phyloP scores from a whole-genome alignment of 2,797 vertebrate species.

The Luscinia megarhynchos region DNA sequence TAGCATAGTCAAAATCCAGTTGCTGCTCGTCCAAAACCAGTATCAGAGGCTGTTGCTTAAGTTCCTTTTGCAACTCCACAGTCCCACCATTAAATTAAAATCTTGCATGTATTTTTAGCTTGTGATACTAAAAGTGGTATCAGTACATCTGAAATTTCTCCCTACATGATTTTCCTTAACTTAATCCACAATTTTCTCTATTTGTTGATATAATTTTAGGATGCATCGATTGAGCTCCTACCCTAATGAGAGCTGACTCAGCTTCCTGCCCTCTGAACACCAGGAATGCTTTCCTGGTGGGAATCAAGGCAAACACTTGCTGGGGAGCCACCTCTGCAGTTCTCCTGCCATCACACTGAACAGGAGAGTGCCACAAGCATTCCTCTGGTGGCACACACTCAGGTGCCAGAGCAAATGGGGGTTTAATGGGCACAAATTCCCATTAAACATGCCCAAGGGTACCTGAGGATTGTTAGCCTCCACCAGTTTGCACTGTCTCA shows the following conservation, averaged over 20 bases:
- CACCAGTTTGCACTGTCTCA: conserved; percentile 97
- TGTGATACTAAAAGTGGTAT: not conserved
- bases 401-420: not conserved
- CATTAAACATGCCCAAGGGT: not conserved
- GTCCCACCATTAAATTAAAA: not conserved
- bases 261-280: not conserved
- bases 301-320: not conserved
- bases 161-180: not conserved
- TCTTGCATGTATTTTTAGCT: not conserved
- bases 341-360: not conserved
- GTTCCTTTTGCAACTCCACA: not conserved
- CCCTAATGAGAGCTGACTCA: not conserved
- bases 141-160: not conserved
- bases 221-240: not conserved
- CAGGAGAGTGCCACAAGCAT: not conserved
- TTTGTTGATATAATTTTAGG: not conserved
- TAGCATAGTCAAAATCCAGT: not conserved
- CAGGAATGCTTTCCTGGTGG: not conserved
- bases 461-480: conserved; percentile 99
- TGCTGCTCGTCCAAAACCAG: not conserved
- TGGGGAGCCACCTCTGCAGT: not conserved
- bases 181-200: not conserved
- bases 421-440: not conserved
- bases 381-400: not conserved
- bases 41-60: not conserved